Conservation (phyloP, 2,797 vertebrate genomes). For the Pangasius krempfi region DNA sequence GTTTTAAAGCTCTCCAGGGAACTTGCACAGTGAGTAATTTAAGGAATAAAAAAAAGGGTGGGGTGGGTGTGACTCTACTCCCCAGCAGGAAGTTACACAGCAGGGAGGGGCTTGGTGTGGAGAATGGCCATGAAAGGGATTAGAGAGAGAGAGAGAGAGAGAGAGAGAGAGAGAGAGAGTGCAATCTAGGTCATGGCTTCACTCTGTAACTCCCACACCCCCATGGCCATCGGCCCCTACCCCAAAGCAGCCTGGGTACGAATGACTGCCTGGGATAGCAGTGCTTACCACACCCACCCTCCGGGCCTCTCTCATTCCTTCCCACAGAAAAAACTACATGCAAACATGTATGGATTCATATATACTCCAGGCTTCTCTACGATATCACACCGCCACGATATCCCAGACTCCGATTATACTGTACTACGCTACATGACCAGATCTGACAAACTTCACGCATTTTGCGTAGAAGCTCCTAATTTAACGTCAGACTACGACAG, state of each 20-base stretch:
- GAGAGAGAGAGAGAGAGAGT: conserved; percentile 20
- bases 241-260: conserved; percentile 45
- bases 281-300: conserved; percentile 33
- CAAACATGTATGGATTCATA: not conserved
- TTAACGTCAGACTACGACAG: not conserved
- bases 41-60: conserved; percentile 73
- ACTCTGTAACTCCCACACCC: conserved; percentile 50
- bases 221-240: conserved; percentile 44
- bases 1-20: conserved; percentile 50
- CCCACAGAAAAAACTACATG: conserved; percentile 11
- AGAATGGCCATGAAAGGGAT: conserved; percentile 48
- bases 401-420: too few relatives aligned
- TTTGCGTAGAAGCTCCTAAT: too few relatives aligned
- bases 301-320: conserved; percentile 22
- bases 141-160: conserved; percentile 38
- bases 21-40: conserved; percentile 69
- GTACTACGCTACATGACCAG: too few relatives aligned
- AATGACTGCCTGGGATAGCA: conserved; percentile 38
- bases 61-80: conserved; percentile 75
- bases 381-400: not conserved
- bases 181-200: conserved; percentile 61
- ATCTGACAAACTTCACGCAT: not conserved
- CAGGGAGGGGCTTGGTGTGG: conserved; percentile 38
- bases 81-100: conserved; percentile 72
- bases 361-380: not conserved